phyloP scores from a whole-genome alignment of 1,140 invertebrate genomes.

The Polypedilum pembai region DNA sequence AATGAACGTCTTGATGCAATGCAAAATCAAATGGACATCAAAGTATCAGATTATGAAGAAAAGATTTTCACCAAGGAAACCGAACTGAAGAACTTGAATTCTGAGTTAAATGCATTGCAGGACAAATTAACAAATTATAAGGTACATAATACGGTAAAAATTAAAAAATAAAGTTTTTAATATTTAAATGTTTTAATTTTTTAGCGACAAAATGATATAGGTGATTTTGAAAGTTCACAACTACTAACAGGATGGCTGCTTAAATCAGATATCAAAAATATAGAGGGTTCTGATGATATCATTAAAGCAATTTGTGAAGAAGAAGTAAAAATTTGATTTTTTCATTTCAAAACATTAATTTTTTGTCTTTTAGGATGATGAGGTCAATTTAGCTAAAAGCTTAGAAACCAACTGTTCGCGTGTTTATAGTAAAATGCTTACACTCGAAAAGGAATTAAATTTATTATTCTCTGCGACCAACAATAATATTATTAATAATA shows the following conservation, averaged over 20 bases:
- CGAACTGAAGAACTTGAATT: conserved; percentile 12
- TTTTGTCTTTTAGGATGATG: background rate
- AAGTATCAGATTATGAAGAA: conserved; percentile 29
- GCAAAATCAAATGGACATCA: conserved; percentile 41
- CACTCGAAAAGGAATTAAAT: conserved; percentile 27
- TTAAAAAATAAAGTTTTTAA: too few species aligned
- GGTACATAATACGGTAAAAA: conserved; percentile 39
- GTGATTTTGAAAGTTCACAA: conserved; percentile 35
- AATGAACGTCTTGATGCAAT: conserved; percentile 40
- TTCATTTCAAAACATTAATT: conserved; percentile 4
- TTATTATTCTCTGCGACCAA: conserved; percentile 31
- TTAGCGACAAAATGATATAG: conserved; percentile 30
- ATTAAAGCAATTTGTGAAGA: conserved; percentile 38
- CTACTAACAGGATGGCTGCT: conserved; percentile 39
- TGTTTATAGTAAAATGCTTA: background rate
- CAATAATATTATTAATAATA: conserved; percentile 38
- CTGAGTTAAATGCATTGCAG: background rate
- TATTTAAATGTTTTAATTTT: conserved; percentile 31
- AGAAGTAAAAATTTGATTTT: conserved; percentile 2
- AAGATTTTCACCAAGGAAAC: background rate
- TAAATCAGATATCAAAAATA: conserved; percentile 41
- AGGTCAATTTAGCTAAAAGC: background rate
- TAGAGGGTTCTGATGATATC: conserved; percentile 37
- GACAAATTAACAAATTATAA: conserved; percentile 29
- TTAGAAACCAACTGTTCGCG: conserved; percentile 4